phyloP scores from a whole-genome alignment of 2,888 invertebrate genomes.

The Drosophila sordidula region DNA sequence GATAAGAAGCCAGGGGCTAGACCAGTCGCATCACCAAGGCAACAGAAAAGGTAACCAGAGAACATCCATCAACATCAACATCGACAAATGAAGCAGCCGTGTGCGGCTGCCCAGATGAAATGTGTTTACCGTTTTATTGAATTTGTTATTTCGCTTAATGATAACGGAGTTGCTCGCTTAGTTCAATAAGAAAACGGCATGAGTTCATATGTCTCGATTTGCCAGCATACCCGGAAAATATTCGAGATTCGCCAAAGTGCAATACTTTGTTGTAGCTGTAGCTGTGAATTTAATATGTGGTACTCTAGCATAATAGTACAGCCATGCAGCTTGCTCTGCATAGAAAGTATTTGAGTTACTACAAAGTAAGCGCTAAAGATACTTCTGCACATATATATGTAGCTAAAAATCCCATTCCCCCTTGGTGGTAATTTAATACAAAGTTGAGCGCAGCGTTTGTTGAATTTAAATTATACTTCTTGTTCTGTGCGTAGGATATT shows the following conservation, averaged over 20 bases:
- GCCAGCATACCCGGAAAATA: slow-evolving; percentile 13
- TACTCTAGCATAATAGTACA: not conserved
- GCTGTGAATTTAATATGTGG: not conserved
- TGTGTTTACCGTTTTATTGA: slow-evolving; percentile 64
- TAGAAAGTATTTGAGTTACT: slow-evolving; percentile 5
- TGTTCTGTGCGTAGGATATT: not conserved
- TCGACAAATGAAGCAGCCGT: slow-evolving; percentile 25
- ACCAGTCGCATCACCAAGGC: slow-evolving; percentile 3
- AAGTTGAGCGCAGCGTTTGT: not conserved
- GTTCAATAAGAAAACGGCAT: not conserved
- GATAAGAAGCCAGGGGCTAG: not conserved
- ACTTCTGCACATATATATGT: slow-evolving; percentile 4
- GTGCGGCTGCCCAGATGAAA: slow-evolving; percentile 41
- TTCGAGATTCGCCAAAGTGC: slow-evolving; percentile 1
- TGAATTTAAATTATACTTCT: slow-evolving; percentile 6
- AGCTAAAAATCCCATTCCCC: not conserved
- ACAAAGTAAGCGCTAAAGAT: not conserved
- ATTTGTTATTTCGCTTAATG: slow-evolving; percentile 53
- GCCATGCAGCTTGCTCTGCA: slow-evolving; percentile 1
- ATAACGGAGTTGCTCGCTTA: slow-evolving; percentile 3
- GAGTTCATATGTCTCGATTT: not conserved
- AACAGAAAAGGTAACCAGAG: slow-evolving; percentile 28
- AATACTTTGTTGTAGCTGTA: slow-evolving; percentile 9
- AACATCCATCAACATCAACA: slow-evolving; percentile 66
- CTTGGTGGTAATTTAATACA: slow-evolving; percentile 1